Evolutionary conservation across 2,797 vertebrate species (phyloP).

Genomic region (Sebastes baramenuke): DNA sequence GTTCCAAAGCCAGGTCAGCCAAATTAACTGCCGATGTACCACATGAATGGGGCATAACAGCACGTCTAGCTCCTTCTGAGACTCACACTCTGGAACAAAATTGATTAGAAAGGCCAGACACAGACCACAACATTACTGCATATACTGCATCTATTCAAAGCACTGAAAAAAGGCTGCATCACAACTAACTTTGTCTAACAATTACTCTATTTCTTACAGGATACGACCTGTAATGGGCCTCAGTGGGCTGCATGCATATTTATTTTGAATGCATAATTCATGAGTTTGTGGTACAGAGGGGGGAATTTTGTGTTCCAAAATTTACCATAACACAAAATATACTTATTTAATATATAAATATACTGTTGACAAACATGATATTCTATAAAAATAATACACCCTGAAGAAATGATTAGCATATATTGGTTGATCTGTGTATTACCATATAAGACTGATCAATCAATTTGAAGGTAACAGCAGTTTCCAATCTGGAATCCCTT

Average conservation of each 20-base stretch:
- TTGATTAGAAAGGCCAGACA: neutral
- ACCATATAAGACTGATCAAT: neutral
- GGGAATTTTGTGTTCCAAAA: neutral
- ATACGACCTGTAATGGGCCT: conserved; percentile 23
- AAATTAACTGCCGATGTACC: neutral
- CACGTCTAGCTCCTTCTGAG: neutral
- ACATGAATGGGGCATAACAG: neutral
- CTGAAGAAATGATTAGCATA: neutral
- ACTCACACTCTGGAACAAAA: neutral
- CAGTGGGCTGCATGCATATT: conserved; percentile 1
- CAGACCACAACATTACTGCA: neutral
- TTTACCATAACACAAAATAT: neutral
- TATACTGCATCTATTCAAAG: neutral
- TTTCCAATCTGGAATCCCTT: neutral
- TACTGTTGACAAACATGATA: neutral
- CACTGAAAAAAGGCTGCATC: neutral
- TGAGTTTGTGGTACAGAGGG: conserved; percentile 3
- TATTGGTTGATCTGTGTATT: neutral
- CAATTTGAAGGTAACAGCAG: neutral
- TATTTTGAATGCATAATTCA: conserved; percentile 36
- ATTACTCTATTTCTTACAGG: conserved; percentile 23
- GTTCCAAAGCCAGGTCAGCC: neutral
- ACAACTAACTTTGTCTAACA: conserved; percentile 5
- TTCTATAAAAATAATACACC: neutral
- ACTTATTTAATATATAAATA: neutral